Conservation (phyloP, 2,888 invertebrate genomes). For the Drosophila borealis region DNA sequence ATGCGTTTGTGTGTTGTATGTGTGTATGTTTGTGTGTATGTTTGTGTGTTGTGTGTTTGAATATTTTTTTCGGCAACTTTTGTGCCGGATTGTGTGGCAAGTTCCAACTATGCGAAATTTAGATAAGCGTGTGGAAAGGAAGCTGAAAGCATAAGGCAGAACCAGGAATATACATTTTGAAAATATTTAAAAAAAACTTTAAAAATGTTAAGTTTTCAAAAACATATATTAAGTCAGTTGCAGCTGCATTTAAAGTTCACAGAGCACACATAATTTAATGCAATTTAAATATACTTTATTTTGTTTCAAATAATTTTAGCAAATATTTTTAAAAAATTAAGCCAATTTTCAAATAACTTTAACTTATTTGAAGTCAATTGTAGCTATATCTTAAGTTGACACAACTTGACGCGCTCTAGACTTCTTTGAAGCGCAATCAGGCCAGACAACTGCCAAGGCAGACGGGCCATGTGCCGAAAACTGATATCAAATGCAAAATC, state of each 20-base stretch:
- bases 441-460: constrained; percentile 12
- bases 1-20: constrained; percentile 4
- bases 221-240: not conserved
- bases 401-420: constrained; percentile 9
- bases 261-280: not conserved
- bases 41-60: constrained; percentile 37
- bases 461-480: constrained; percentile 49
- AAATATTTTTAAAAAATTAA: not conserved
- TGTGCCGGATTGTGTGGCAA: constrained; percentile 29
- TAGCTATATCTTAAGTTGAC: constrained; percentile 1
- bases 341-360: not conserved
- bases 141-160: not conserved
- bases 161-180: not conserved
- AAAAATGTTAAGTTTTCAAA: not conserved
- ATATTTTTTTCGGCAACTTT: constrained; percentile 55
- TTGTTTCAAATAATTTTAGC: not conserved
- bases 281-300: too few relatives aligned
- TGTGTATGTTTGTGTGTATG: constrained; percentile 7
- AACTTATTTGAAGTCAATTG: not conserved
- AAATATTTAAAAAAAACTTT: not conserved
- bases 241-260: not conserved
- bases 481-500: constrained; percentile 70
- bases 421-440: not conserved
- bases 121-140: constrained; percentile 11
- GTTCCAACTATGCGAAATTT: constrained; percentile 19